Conservation (phyloP, 2,113 vertebrate genomes). For the Amazona guildingii region DNA sequence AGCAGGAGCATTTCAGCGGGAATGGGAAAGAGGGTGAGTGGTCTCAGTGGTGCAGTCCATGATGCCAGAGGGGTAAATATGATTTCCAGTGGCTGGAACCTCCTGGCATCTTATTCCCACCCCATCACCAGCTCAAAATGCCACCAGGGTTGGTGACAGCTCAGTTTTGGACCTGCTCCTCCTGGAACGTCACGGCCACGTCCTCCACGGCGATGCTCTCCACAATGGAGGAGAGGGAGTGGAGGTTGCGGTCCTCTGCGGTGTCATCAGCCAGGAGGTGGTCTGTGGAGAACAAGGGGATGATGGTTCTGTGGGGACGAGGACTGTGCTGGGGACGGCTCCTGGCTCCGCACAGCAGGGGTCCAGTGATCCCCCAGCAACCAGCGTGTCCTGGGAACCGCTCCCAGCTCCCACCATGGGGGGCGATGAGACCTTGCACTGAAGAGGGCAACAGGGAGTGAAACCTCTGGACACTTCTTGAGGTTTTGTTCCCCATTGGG, state of each 20-base stretch:
- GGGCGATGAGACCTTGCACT: background rate
- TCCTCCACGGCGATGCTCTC: slow-evolving; percentile 88
- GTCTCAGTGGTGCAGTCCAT: background rate
- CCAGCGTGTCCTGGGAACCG: background rate
- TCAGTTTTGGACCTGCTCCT: slow-evolving; percentile 76
- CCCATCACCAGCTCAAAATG: background rate
- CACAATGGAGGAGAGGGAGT: slow-evolving; percentile 91
- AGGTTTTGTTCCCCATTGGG: background rate
- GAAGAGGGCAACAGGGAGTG: background rate
- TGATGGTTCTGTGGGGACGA: background rate
- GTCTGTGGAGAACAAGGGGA: slow-evolving; percentile 71
- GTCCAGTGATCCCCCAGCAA: accelerated
- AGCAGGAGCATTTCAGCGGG: background rate
- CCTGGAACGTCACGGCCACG: slow-evolving; percentile 77
- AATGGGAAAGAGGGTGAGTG: background rate
- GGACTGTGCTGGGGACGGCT: background rate
- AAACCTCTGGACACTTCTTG: background rate
- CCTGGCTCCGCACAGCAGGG: background rate
- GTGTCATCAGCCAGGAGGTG: slow-evolving; percentile 83
- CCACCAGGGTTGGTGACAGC: background rate
- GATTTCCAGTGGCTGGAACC: background rate
- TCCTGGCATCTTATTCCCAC: background rate
- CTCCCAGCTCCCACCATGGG: background rate
- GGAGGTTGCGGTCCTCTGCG: slow-evolving; percentile 84
- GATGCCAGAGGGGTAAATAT: background rate